Evolutionary conservation across 2,113 vertebrate genomes (phyloP).

Genomic region (Sturnira hondurensis): DNA sequence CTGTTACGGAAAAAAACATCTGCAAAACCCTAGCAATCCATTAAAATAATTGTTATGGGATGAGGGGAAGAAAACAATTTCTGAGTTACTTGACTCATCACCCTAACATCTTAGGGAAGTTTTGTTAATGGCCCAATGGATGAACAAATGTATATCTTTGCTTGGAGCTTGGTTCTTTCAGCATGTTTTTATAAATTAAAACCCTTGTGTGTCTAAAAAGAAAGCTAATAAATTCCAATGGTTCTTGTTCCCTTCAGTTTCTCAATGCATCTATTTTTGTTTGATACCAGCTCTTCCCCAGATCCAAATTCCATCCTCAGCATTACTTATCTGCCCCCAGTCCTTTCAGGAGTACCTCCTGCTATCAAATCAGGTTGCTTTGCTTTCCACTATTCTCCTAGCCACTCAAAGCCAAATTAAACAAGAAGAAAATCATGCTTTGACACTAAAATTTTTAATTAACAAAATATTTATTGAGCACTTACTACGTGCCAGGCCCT

Average conservation of each 20-base stretch:
- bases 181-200: not conserved
- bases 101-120: not conserved
- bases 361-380: not conserved
- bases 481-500: not conserved
- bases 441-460: not conserved
- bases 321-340: not conserved
- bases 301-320: not conserved
- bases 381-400: not conserved
- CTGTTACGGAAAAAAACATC: not conserved
- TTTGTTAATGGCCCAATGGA: conserved; percentile 17
- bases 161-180: not conserved
- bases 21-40: not conserved
- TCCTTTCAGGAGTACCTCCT: not conserved
- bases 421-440: conserved; percentile 7
- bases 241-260: not conserved
- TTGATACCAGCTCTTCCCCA: not conserved
- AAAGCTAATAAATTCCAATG: not conserved
- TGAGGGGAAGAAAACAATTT: not conserved
- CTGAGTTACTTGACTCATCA: not conserved
- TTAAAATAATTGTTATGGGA: conserved; percentile 28
- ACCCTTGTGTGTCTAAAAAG: not conserved
- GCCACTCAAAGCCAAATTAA: not conserved
- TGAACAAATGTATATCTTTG: not conserved
- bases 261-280: not conserved
- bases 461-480: conserved; percentile 9